Conservation (phyloP, 2,797 vertebrate genomes). For the Otolemur crassicaudatus region DNA sequence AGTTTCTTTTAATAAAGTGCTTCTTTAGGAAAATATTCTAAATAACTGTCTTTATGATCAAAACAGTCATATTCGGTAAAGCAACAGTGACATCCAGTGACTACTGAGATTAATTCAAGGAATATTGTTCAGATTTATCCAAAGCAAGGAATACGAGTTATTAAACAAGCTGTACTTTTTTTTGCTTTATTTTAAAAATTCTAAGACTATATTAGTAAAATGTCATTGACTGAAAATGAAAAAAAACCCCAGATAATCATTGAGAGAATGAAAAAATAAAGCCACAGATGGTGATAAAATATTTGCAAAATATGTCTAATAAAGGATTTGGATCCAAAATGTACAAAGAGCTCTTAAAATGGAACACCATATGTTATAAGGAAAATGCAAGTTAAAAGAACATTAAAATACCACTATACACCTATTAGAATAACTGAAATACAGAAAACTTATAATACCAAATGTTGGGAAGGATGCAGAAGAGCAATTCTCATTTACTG, state of each 20-base stretch:
- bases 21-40: conserved; percentile 22
- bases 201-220: background rate
- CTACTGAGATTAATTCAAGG: conserved; percentile 16
- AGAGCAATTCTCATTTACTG: background rate
- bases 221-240: background rate
- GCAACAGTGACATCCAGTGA: conserved; percentile 77
- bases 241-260: background rate
- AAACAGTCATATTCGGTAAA: conserved; percentile 25
- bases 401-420: background rate
- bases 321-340: background rate
- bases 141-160: background rate
- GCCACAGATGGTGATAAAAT: background rate
- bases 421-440: background rate
- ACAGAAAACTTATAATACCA: background rate
- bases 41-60: background rate
- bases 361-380: background rate
- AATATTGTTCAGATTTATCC: background rate
- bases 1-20: background rate
- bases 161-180: background rate
- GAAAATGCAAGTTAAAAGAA: background rate
- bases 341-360: background rate
- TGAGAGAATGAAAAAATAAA: background rate
- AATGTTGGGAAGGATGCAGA: background rate
- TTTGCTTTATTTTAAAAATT: background rate
- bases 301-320: background rate